A percentile compares a stretch with the other conserved stretches of the same genome.
Evolutionary conservation across 2,888 invertebrate species (phyloP).

Genomic region (Leucozona laternaria): DNA sequence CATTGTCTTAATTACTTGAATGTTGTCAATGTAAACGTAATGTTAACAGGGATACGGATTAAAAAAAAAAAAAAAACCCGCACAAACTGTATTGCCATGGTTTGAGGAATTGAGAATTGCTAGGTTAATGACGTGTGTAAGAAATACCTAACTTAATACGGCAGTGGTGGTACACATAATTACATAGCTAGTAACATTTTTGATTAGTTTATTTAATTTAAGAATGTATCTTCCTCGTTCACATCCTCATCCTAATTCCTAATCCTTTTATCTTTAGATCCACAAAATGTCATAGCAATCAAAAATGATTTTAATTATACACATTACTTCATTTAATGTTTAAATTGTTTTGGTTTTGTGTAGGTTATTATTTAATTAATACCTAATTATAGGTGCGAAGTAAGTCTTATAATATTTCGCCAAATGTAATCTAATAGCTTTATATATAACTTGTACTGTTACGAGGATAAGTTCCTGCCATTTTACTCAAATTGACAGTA

Average conservation of each 20-base stretch:
- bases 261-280: background rate
- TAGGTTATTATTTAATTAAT: background rate
- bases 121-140: constrained; percentile 28
- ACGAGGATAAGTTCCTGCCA: too few species aligned
- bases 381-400: too few species aligned
- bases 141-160: background rate
- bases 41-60: background rate
- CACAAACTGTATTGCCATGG: background rate
- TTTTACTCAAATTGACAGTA: too few species aligned
- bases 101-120: background rate
- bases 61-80: background rate
- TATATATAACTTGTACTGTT: too few species aligned
- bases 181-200: background rate
- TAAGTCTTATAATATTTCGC: too few species aligned
- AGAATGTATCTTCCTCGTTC: background rate
- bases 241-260: too few species aligned
- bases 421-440: too few species aligned
- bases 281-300: background rate
- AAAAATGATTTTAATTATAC: background rate
- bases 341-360: background rate
- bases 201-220: constrained; percentile 16
- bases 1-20: constrained; percentile 36
- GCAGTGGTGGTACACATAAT: background rate
- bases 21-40: constrained; percentile 35
- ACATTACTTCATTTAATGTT: background rate